Evolutionary conservation across 2,113 vertebrate species (phyloP).

Genomic region (Sphyrna mokarran): DNA sequence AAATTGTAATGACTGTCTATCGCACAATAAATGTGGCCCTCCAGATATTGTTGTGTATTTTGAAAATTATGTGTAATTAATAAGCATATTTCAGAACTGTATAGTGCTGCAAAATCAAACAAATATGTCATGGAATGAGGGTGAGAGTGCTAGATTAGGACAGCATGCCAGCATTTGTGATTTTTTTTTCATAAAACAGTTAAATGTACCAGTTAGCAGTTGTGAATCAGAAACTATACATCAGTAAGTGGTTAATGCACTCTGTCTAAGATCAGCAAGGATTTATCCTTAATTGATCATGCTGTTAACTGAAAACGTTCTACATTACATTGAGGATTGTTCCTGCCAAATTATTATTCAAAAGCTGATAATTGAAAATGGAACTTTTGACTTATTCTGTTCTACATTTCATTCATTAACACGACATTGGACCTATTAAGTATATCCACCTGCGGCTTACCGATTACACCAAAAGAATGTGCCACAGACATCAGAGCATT

Average conservation of each 20-base stretch:
- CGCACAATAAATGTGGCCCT: not conserved
- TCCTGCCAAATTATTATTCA: not conserved
- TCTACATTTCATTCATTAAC: not conserved
- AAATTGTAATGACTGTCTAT: not conserved
- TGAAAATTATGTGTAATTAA: too few relatives aligned
- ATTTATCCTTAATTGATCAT: slow-evolving; percentile 21
- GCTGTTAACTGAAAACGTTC: not conserved
- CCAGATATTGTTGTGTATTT: not conserved
- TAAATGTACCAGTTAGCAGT: not conserved
- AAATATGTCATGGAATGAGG: not conserved
- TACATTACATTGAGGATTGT: not conserved
- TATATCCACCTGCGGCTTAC: not conserved
- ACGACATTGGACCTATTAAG: not conserved
- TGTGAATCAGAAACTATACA: not conserved
- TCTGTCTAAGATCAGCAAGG: not conserved
- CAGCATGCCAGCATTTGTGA: not conserved
- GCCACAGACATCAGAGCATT: too few relatives aligned
- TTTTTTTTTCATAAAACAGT: not conserved
- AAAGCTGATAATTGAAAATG: not conserved
- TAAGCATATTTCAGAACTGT: not conserved
- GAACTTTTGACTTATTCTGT: not conserved
- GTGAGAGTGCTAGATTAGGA: not conserved
- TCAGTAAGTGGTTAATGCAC: not conserved
- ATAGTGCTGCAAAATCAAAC: not conserved
- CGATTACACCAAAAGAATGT: not conserved